A percentile compares a stretch with the other conserved stretches of the same genome.
phyloP scores from a whole-genome alignment of 2,797 vertebrate genomes.

The Argentina silus region DNA sequence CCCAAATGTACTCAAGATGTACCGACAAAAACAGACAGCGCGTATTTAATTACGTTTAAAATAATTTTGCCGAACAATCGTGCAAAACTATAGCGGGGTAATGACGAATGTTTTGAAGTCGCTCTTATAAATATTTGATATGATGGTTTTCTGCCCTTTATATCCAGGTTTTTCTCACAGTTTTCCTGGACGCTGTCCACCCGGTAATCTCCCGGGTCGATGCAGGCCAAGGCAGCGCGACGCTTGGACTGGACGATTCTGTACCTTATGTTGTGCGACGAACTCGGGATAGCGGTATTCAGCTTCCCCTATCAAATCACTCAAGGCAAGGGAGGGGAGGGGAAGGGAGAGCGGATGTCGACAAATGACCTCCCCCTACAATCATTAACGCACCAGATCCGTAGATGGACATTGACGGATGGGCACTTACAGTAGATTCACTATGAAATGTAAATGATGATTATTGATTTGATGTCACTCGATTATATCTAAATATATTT shows the following conservation, averaged over 20 bases:
- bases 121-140: conserved; percentile 30
- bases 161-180: conserved; percentile 26
- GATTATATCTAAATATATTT: too few species aligned
- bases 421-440: too few species aligned
- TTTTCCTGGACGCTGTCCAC: conserved; percentile 3
- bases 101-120: conserved; percentile 29
- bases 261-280: conserved; percentile 2
- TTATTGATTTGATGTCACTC: too few species aligned
- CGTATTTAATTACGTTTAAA: too few species aligned
- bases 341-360: conserved; percentile 35
- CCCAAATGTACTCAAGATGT: conserved; percentile 4
- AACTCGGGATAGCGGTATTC: neutral
- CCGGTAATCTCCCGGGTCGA: conserved; percentile 18
- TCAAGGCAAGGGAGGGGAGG: conserved; percentile 16
- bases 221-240: conserved; percentile 24
- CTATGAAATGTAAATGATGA: too few species aligned
- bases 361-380: conserved; percentile 18
- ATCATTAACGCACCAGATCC: too few species aligned
- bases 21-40: neutral
- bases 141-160: conserved; percentile 16
- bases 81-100: neutral
- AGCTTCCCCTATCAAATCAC: conserved; percentile 19
- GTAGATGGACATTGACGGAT: neutral
- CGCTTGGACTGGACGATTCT: conserved; percentile 11
- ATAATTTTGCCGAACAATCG: conserved; percentile 6